Percentiles rank a stretch among this genome's conserved stretches.
Conservation (phyloP, 2,797 vertebrate genomes). For the Tauraco hartlaubi region DNA sequence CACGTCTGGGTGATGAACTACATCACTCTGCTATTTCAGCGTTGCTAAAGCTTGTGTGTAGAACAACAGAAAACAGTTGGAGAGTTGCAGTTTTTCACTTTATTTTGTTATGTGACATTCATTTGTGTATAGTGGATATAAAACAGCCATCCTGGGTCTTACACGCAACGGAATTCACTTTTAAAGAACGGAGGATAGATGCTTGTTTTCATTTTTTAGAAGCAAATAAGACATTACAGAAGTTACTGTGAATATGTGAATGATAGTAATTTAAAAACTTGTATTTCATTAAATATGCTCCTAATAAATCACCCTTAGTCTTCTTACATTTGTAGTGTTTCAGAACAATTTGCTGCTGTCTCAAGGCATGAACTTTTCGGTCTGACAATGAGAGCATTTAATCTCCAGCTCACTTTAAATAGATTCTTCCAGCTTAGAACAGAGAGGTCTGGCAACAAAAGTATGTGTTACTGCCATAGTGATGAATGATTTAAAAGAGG, state of each 20-base stretch:
- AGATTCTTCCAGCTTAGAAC: background rate
- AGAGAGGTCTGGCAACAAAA: background rate
- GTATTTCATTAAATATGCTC: background rate
- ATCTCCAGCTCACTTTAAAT: background rate
- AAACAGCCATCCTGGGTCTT: background rate
- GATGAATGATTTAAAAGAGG: background rate
- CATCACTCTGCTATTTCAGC: background rate
- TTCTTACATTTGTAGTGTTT: background rate
- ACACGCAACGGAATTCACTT: background rate
- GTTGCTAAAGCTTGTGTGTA: background rate
- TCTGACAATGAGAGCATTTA: background rate
- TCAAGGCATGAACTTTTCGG: background rate
- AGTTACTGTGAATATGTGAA: background rate
- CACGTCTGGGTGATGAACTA: background rate
- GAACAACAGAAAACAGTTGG: background rate
- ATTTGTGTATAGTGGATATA: background rate
- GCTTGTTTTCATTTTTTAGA: background rate
- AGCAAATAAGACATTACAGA: background rate
- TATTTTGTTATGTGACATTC: background rate
- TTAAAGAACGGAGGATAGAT: background rate
- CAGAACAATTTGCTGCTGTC: conserved; percentile 1
- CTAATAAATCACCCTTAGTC: background rate
- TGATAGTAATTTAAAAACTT: background rate
- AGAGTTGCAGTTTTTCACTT: background rate
- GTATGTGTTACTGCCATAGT: background rate